These are phyloP conservation scores for Sarcophaga bullata DNA, from an alignment of 1,140 invertebrate species.

Conservation along the genomic window DNA sequence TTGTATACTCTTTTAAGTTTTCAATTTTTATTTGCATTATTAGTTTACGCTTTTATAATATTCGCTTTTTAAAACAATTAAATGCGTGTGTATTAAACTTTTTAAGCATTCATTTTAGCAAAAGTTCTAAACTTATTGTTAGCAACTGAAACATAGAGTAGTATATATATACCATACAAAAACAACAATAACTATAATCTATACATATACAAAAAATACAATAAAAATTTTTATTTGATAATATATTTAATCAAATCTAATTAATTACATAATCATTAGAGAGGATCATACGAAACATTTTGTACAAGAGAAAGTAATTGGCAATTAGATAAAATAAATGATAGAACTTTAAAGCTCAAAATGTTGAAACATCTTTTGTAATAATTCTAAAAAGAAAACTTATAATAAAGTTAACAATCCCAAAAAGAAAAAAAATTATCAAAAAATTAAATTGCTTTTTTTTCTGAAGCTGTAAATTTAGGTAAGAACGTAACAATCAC, in stretches of 20 bases:
- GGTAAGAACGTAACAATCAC: no score
- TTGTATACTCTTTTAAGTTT: not conserved
- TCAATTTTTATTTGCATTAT: not conserved
- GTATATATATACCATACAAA: not conserved
- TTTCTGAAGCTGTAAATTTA: no score
- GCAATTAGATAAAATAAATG: slow-evolving; percentile 1
- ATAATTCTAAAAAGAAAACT: not conserved
- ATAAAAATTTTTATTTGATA: not conserved
- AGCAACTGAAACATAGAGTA: slow-evolving; percentile 10
- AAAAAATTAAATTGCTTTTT: no score
- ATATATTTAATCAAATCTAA: slow-evolving; percentile 37
- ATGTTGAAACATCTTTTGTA: slow-evolving; percentile 17
- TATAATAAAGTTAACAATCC: slow-evolving; percentile 9
- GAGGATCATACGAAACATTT: not conserved
- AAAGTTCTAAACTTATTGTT: slow-evolving; percentile 33
- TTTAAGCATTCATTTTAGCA: slow-evolving; percentile 23
- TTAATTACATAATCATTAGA: slow-evolving; percentile 1
- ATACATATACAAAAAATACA: slow-evolving; percentile 35
- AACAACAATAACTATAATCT: slow-evolving; percentile 31
- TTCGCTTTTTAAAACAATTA: not conserved
- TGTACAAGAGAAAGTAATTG: not conserved
- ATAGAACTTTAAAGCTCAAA: slow-evolving; percentile 30
- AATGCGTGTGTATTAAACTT: not conserved
- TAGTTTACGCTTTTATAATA: not conserved
- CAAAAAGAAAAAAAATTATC: not conserved